Evolutionary conservation across 2,888 invertebrate species (phyloP), one percentile per base, ranked within the genome.

Genomic region (Carabus problematicus): DNA sequence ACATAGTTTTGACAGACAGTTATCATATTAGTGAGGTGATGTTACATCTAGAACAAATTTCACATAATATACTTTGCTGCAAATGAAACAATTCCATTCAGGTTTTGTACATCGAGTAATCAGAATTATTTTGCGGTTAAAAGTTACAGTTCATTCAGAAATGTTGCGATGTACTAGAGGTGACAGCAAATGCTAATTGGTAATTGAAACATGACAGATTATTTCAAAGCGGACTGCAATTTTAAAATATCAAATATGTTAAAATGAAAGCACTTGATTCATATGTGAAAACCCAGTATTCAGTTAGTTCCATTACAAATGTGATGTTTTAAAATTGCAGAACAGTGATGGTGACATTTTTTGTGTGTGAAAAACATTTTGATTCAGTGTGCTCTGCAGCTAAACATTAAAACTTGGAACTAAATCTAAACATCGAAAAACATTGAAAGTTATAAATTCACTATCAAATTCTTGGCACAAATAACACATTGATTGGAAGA

Each of bases 341-440:
- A 60, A 62, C 19, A 40, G 52, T 18, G 40, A n/a, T n/a, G n/a
- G 11, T 63, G 19, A 40, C 8, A 67, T 54, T 60, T 60, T 66
- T 60, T 39, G 47, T 49, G 49, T 16, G 67, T 19, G 54, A 60
- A 60, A 63, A 67, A 67, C 52, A 67, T 67, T 67, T 67, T 67
- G 67, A 67, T 67, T 64, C 18, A 29, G 54, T 60, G 67, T 67
- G 67, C 67, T 67, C 67, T 67, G 67, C 39, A 67, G 67, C 67
- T 67, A 67, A 56, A 67, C 67, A 67, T 67, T 60, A 54, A 67
- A 67, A 67, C 16, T 52, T 54, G 67, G 60, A 67, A 67, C 67
- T 67, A 67, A 67, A 67, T 67, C 67, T 67, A 67, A 45, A 67
- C 67, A 67, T 67, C 67, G 56, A 67, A 67, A 66, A 59, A 67